Percentiles rank a stretch among this genome's conserved stretches.
Conservation (phyloP, 2,888 invertebrate species). For the Ophioninae sp. region DNA sequence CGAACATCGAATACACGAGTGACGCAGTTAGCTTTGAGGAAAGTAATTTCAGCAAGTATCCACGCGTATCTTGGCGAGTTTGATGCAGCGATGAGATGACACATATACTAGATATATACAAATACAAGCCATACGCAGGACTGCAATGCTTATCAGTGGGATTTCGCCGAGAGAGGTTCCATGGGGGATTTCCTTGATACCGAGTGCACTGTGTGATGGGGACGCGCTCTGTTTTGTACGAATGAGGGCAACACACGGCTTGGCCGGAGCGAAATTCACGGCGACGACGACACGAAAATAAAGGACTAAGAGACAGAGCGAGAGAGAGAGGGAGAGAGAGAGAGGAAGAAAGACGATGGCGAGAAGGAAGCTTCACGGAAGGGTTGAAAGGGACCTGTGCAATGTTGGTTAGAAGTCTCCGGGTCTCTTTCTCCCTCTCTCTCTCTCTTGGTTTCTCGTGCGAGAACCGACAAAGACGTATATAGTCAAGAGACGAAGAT, state of each 20-base stretch:
- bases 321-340: constrained; percentile 38
- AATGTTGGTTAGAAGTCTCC: constrained; percentile 62
- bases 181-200: constrained; percentile 42
- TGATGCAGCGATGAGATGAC: neutral
- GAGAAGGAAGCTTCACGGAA: constrained; percentile 48
- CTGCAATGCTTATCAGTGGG: constrained; percentile 35
- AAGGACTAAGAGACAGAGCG: constrained; percentile 63
- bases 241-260: constrained; percentile 38
- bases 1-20: too few species aligned
- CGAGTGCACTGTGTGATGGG: constrained; percentile 39
- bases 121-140: neutral
- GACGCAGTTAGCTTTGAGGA: too few species aligned
- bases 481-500: constrained; percentile 44
- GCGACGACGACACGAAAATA: constrained; percentile 67
- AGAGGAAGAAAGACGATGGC: constrained; percentile 31
- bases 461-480: constrained; percentile 60
- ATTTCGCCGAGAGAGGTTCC: constrained; percentile 17
- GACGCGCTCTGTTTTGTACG: constrained; percentile 43
- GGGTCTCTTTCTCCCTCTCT: constrained; percentile 35
- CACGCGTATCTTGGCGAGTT: neutral
- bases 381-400: constrained; percentile 64
- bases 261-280: constrained; percentile 55
- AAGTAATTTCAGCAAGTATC: neutral
- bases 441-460: too few species aligned
- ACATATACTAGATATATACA: too few species aligned